A percentile compares a stretch with the other conserved stretches of the same genome.
These are phyloP conservation scores for Myiagra hebetior DNA, from an alignment of 2,113 vertebrate genomes.

Conservation along the genomic window DNA sequence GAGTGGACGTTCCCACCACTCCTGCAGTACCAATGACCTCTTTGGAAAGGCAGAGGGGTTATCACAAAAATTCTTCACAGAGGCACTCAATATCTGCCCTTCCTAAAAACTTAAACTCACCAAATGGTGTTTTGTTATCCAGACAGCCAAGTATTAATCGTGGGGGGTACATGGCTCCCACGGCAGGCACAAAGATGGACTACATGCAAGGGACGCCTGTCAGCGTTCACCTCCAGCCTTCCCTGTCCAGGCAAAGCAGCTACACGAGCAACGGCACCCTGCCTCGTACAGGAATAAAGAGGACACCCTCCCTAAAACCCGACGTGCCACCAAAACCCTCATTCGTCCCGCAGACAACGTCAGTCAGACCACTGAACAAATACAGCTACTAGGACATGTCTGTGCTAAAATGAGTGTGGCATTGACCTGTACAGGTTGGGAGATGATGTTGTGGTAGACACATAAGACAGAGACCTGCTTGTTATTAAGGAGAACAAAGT, in stretches of 20 bases:
- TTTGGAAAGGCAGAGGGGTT: slow-evolving; percentile 91
- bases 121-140: slow-evolving; percentile 89
- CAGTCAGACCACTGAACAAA: slow-evolving; percentile 94
- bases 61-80: slow-evolving; percentile 92
- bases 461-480: slow-evolving; percentile 70
- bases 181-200: slow-evolving; percentile 90
- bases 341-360: slow-evolving; percentile 88
- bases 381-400: slow-evolving; percentile 88
- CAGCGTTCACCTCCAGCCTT: slow-evolving; percentile 87
- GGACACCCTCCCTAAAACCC: slow-evolving; percentile 94
- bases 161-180: slow-evolving; percentile 86
- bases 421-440: slow-evolving; percentile 52
- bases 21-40: slow-evolving; percentile 90
- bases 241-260: slow-evolving; percentile 91
- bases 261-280: slow-evolving; percentile 94
- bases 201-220: slow-evolving; percentile 86
- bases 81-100: slow-evolving; percentile 94
- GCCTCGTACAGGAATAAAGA: slow-evolving; percentile 92
- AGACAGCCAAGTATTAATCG: slow-evolving; percentile 94
- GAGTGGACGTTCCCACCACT: slow-evolving; percentile 90
- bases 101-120: slow-evolving; percentile 89
- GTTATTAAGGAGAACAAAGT: slow-evolving; percentile 75
- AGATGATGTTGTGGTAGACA: slow-evolving; percentile 57
- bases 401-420: slow-evolving; percentile 62
- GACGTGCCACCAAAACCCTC: slow-evolving; percentile 97